A percentile compares a stretch with the other conserved stretches of the same genome.
Conservation (phyloP, 1,140 invertebrate genomes). For the Cotesia glomerata region DNA sequence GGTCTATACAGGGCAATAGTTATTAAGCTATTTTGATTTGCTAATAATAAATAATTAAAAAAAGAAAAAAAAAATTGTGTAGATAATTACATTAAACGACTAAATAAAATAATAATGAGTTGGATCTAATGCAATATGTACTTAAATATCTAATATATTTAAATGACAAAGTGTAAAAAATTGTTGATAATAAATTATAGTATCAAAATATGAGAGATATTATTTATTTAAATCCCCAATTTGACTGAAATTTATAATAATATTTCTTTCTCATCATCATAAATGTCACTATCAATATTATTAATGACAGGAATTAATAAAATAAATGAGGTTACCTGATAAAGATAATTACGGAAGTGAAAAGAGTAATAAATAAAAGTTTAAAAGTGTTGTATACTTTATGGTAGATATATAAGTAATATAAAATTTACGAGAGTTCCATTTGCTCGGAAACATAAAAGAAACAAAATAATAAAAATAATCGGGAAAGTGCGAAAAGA, state of each 20-base stretch:
- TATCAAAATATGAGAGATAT: slow-evolving; percentile 39
- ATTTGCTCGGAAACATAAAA: no score
- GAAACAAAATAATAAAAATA: no score
- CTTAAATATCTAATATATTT: slow-evolving; percentile 20
- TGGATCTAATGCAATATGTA: slow-evolving; percentile 45
- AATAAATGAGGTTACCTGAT: not conserved
- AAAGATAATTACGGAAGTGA: not conserved
- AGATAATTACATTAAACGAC: slow-evolving; percentile 30
- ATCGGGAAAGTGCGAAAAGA: no score
- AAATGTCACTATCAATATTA: no score
- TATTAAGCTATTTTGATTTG: slow-evolving; percentile 54
- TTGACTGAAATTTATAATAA: no score
- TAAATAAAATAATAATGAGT: slow-evolving; percentile 33
- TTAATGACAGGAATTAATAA: not conserved
- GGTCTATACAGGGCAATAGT: slow-evolving; percentile 63
- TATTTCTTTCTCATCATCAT: no score
- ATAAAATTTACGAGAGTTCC: no score
- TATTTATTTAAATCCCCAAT: no score
- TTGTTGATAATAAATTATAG: slow-evolving; percentile 61
- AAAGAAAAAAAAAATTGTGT: slow-evolving; percentile 28
- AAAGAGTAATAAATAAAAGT: not conserved
- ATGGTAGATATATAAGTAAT: no score
- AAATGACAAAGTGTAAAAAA: slow-evolving; percentile 35
- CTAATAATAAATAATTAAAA: slow-evolving; percentile 31
- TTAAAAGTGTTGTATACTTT: no score